Evolutionary conservation across 2,113 vertebrate species (phyloP), one percentile per base, ranked within the genome.

Genomic region (Macquaria australasica): DNA sequence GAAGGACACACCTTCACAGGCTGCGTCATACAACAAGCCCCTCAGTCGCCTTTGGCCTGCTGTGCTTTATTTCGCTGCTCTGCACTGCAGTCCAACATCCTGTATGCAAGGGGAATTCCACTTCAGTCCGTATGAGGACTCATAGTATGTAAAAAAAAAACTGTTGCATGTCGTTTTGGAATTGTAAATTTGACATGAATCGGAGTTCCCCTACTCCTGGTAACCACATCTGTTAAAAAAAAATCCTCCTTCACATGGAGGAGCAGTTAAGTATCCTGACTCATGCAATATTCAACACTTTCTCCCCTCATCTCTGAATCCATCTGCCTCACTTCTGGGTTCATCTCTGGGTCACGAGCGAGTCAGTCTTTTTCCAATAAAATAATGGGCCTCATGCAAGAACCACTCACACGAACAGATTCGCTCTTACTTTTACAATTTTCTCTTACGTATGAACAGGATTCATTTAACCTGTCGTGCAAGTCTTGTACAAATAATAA

Each of bases 31-130:
- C 7, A 15, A 10, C 53, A 21, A 56, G 66, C 79, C 16, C 25
- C 71, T 51, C 25, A 59, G 58, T 87, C 6, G 25, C 70, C 53
- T 56, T 45, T 53, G 58, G 25, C 28, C 60, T 20, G 77, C 83
- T 59, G 77, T 21, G 68, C 75, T 67, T 58, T 9, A 58, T 37
- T 78, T 72, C 51, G 55, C 55, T 37, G 1, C 58, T 58, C 50
- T 21, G 72, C 74, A 7, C 59, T 63, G 60, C 74, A 64, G 51
- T 37, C 66, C 76, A 80, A 81, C 88, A 70, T 85, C 77, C 73
- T 88, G 81, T 20, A 81, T 63, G 78, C 28, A 51, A 43, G 87
- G 90, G 88, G 85, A 90, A 79, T 91, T 90, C 90, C 92, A 87
- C 25, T 12, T 25, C 76, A 10, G 11, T 67, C 41, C n/a, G 23